Evolutionary conservation across 2,797 vertebrate species (phyloP).

Genomic region (Urophycis tenuis): DNA sequence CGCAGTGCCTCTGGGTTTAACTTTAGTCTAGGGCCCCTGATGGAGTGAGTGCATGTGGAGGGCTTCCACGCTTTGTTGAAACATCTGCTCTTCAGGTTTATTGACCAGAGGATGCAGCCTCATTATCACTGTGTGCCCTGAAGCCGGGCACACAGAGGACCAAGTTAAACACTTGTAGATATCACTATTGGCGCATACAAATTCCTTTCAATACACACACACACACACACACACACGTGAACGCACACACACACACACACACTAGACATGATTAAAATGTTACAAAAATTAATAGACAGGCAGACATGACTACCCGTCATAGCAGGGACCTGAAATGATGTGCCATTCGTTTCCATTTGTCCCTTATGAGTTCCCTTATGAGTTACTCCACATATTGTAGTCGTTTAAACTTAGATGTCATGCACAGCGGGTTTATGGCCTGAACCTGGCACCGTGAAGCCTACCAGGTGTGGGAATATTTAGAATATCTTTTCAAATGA

Average conservation of each 20-base stretch:
- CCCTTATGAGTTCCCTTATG: constrained; percentile 37
- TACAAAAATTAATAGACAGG: constrained; percentile 17
- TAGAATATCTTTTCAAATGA: constrained; percentile 36
- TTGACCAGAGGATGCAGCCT: constrained; percentile 46
- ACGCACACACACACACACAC: neutral
- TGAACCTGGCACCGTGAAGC: constrained; percentile 19
- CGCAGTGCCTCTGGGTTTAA: neutral
- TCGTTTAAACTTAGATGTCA: constrained; percentile 42
- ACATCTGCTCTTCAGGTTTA: constrained; percentile 36
- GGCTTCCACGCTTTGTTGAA: constrained; percentile 45
- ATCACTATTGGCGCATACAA: neutral
- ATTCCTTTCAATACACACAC: neutral
- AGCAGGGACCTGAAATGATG: neutral
- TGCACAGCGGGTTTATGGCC: constrained; percentile 34
- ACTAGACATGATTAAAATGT: neutral
- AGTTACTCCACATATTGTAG: constrained; percentile 25
- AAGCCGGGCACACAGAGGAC: constrained; percentile 10
- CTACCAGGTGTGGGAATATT: constrained; percentile 24
- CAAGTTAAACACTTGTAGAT: constrained; percentile 25
- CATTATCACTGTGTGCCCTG: constrained; percentile 45
- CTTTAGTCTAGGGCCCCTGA: constrained; percentile 4
- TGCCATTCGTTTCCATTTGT: constrained; percentile 13
- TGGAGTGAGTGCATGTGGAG: constrained; percentile 23
- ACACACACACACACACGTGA: neutral
- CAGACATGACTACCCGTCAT: constrained; percentile 20